These are phyloP conservation scores for Pegoplata infirma DNA, from an alignment of 2,888 invertebrate genomes.

Conservation along the genomic window DNA sequence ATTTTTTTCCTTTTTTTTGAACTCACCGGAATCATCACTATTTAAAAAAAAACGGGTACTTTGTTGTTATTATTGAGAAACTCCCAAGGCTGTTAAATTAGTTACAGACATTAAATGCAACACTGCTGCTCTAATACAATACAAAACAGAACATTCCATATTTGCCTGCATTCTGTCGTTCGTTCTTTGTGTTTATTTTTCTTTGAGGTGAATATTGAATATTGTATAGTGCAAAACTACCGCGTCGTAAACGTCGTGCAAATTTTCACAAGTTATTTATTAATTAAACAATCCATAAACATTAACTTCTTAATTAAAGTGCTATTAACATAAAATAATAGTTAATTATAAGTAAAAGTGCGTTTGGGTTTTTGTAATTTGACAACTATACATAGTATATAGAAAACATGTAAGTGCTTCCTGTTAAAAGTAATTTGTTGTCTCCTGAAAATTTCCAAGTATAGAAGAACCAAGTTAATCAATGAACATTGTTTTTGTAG, in stretches of 20 bases:
- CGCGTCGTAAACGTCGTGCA: slow-evolving; percentile 48
- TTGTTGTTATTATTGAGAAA: no score
- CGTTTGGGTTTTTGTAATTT: neutral
- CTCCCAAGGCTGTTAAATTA: no score
- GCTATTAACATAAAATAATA: neutral
- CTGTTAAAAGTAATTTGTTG: neutral
- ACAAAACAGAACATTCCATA: neutral
- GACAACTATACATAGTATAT: neutral
- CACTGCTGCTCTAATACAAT: no score
- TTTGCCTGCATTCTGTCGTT: neutral
- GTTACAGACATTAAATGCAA: no score
- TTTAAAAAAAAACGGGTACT: no score
- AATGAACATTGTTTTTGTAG: slow-evolving; percentile 38
- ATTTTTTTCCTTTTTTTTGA: no score
- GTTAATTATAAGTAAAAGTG: neutral
- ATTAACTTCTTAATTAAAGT: neutral
- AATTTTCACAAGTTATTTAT: slow-evolving; percentile 2
- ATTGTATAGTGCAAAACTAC: slow-evolving; percentile 42
- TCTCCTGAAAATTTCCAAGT: neutral
- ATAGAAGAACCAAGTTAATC: slow-evolving; percentile 32
- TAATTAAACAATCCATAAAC: neutral
- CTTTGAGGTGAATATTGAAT: slow-evolving; percentile 43
- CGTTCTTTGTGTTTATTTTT: slow-evolving; percentile 38
- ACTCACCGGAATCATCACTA: no score
- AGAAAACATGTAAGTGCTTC: slow-evolving; percentile 27